Conservation (phyloP, 1,140 invertebrate species). For the Popillia japonica region DNA sequence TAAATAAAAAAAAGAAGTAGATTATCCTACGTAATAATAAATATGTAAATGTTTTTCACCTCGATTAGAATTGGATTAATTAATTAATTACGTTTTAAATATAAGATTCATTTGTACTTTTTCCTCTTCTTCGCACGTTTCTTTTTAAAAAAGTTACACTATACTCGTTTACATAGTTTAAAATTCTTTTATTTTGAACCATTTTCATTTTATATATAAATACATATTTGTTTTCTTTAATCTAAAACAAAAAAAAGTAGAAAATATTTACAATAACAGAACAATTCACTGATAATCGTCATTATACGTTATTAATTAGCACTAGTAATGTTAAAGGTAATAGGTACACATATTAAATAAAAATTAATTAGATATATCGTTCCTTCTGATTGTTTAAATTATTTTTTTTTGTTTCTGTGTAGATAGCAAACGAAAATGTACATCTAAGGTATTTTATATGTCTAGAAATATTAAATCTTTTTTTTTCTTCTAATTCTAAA, state of each 20-base stretch:
- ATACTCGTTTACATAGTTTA: constrained; percentile 24
- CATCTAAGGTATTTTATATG: constrained; percentile 47
- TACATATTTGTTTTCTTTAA: constrained; percentile 24
- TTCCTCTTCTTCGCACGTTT: not conserved
- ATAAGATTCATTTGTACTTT: constrained; percentile 27
- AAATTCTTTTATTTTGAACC: constrained; percentile 34
- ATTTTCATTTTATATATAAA: constrained; percentile 23
- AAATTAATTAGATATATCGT: constrained; percentile 21
- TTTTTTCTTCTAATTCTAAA: constrained; percentile 51
- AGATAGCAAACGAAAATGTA: constrained; percentile 54
- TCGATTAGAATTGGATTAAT: constrained; percentile 4
- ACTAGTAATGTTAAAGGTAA: not conserved
- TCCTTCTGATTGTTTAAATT: not conserved
- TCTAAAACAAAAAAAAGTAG: constrained; percentile 34
- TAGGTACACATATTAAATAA: not conserved
- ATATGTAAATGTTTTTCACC: constrained; percentile 6
- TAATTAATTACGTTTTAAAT: constrained; percentile 7
- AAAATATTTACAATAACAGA: constrained; percentile 35
- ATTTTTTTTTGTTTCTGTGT: not conserved
- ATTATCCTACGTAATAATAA: constrained; percentile 9
- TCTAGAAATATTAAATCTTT: constrained; percentile 52
- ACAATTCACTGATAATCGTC: constrained; percentile 20
- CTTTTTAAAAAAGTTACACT: constrained; percentile 24
- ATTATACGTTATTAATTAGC: constrained; percentile 32
- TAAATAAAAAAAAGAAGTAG: not conserved